Evolutionary conservation across 1,140 invertebrate species (phyloP), one percentile per base, ranked within the genome.

Genomic region (Pseudomyrmex concolor): DNA sequence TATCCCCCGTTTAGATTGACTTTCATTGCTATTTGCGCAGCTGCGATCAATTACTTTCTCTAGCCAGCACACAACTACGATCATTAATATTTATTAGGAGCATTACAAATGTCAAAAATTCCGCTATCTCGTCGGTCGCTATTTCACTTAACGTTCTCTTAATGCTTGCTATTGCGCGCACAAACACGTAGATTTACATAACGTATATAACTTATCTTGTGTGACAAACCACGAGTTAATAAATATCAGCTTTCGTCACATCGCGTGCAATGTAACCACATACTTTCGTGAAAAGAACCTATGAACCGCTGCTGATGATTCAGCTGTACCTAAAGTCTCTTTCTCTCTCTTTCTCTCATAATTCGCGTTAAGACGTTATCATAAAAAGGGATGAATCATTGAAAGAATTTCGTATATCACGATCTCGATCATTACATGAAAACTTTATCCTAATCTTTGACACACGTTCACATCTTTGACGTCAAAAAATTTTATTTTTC

Each of bases 31-130:
- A 70, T 70, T 55, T 34, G 15, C 22, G 67, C 67, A 70, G 51
- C 67, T 70, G 50, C 19, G 51, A 70, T 70, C 50, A 70, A 70
- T 70, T 34, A 70, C 22, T 70, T 70, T 70, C 67, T 70, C 67
- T 70, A 70, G 13, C 10, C 7, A 34, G 50, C 34, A 34, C 34
- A 34, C 67, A 70, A 54, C 25, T n/a, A n/a, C 13, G 9, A 70
- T 15, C 51, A 55, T 70, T 54, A 68, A 68, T 55, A 70, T 43
- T 70, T 70, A 70, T 70, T 55, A 70, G 34, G 51, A 54, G 15
- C 4, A 3, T 34, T 34, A 34, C 12, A 1, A 9, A 34, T 15
- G 51, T 55, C 2, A 10, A 17, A 70, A 71, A 71, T 13, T 10
- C 17, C 34, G 34, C 50, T 25, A 25, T 70, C 5, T 43, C 34